phyloP scores from a whole-genome alignment of 2,888 invertebrate genomes.

The Plebejus argus region DNA sequence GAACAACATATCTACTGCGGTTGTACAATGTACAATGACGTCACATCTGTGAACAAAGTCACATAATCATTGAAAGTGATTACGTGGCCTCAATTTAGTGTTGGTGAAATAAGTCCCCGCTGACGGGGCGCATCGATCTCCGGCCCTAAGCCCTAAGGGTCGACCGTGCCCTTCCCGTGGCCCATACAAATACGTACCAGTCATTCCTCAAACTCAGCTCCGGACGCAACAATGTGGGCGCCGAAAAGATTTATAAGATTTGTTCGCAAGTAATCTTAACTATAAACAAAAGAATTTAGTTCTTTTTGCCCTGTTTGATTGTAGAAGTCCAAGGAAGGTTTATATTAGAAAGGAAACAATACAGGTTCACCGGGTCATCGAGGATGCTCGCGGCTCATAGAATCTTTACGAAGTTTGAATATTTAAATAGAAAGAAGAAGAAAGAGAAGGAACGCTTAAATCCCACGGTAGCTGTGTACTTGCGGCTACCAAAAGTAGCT shows the following conservation, averaged over 20 bases:
- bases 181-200: slow-evolving; percentile 54
- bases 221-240: slow-evolving; percentile 48
- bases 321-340: too few species aligned
- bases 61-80: slow-evolving; percentile 11
- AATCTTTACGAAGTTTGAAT: neutral
- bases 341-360: too few species aligned
- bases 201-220: slow-evolving; percentile 54
- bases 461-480: neutral
- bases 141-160: slow-evolving; percentile 64
- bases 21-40: neutral
- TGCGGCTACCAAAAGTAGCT: neutral
- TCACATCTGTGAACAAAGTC: slow-evolving; percentile 1
- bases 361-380: too few species aligned
- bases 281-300: neutral
- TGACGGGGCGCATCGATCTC: slow-evolving; percentile 59
- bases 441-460: neutral
- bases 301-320: neutral
- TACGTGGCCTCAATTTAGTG: slow-evolving; percentile 40
- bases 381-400: too few species aligned
- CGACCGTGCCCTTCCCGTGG: slow-evolving; percentile 58
- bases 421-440: neutral
- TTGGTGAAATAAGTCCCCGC: slow-evolving; percentile 52
- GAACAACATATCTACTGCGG: too few species aligned
- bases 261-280: neutral
- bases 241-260: slow-evolving; percentile 30